Conservation (phyloP, 2,113 vertebrate species). For the Salvator merianae region DNA sequence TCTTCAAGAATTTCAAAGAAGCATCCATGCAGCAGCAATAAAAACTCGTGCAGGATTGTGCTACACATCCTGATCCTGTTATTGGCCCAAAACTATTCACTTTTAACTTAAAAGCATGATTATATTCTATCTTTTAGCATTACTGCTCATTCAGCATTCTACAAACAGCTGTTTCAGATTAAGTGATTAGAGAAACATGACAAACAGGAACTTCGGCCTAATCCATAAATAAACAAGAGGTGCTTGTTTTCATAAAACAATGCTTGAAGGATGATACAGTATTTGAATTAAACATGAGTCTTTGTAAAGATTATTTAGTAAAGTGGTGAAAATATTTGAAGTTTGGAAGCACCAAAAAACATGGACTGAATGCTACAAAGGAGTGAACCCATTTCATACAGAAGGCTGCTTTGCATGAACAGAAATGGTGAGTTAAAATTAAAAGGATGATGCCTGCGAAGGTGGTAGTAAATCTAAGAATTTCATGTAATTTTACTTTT, state of each 20-base stretch:
- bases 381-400: background rate
- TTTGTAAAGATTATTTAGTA: background rate
- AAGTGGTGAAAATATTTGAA: background rate
- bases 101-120: no score
- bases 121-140: no score
- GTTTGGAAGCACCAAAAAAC: background rate
- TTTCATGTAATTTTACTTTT: background rate
- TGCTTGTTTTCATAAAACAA: background rate
- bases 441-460: background rate
- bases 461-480: background rate
- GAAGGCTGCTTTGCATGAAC: background rate
- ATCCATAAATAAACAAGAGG: background rate
- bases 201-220: background rate
- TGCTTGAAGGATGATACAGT: background rate
- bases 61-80: no score
- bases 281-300: background rate
- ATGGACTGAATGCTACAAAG: background rate
- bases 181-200: no score
- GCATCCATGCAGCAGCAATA: no score
- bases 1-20: no score
- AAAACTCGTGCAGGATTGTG: no score
- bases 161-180: no score
- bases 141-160: no score
- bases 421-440: background rate
- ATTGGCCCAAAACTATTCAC: no score